These are phyloP conservation scores for Caenorhabditis inopinata DNA, from an alignment of 1,140 invertebrate genomes.

Conservation along the genomic window DNA sequence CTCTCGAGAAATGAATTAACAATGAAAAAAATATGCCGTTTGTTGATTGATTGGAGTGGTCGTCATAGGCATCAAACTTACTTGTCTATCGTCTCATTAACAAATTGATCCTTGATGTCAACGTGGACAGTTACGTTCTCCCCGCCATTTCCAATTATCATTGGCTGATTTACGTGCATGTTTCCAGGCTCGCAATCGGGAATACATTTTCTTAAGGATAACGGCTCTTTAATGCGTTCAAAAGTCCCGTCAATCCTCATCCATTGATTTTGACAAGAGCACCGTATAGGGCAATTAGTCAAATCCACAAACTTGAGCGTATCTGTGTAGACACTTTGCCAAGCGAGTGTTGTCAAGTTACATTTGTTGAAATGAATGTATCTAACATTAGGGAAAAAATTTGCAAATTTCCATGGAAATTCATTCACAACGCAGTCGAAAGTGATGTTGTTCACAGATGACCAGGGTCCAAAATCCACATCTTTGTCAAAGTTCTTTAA, in stretches of 20 bases:
- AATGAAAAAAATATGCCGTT: neutral
- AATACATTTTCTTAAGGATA: neutral
- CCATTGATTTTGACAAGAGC: conserved; percentile 20
- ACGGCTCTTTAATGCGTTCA: neutral
- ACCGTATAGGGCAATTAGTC: neutral
- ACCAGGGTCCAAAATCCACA: neutral
- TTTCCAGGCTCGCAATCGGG: neutral
- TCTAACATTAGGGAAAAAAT: neutral
- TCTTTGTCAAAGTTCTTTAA: neutral
- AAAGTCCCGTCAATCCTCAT: neutral
- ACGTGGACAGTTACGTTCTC: neutral
- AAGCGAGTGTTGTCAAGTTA: neutral
- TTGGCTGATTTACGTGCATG: neutral
- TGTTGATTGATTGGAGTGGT: too few relatives aligned
- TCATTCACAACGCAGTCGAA: neutral
- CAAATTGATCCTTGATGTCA: neutral
- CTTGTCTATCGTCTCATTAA: neutral
- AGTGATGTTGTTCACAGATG: neutral
- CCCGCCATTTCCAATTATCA: neutral
- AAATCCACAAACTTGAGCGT: neutral
- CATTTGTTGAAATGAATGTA: neutral
- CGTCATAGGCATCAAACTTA: neutral
- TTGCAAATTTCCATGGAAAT: neutral
- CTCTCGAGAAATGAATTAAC: neutral
- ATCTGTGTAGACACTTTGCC: conserved; percentile 1